Evolutionary conservation across 1,140 invertebrate species (phyloP), one percentile per base, ranked within the genome.

Genomic region (Elymnias hypermnestra): DNA sequence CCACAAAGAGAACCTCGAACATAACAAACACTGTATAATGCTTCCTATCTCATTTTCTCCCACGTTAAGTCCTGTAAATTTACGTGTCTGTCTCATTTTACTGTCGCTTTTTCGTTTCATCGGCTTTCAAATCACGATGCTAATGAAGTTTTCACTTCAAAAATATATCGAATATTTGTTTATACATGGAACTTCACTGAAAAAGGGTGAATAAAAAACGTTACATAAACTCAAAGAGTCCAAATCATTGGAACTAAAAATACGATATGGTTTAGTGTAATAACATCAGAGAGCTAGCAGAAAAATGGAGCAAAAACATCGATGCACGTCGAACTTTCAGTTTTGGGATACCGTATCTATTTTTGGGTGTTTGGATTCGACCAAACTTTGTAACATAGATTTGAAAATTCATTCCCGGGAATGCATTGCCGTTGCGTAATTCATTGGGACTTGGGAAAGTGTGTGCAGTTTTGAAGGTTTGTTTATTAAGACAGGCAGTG

Each of bases 201-300:
- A 9, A 4, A 9, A 26, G 26, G 9, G 6, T 9, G 10, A n/a
- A 26, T 29, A 29, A 29, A 29, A 29, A 12, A 2, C 5, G 26
- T 29, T 29, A 29, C 26, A 4, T 29, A 29, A 29, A 12, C 13
- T 29, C 26, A 29, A 29, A 29, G 26, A 9, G 13, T 9, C 26
- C 6, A 12, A 12, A 29, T 4, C 26, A 29, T 47, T 39, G 26
- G 31, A 47, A 47, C 44, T 22, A 38, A 40, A 48, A 48, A 48
- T 40, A 38, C 44, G 26, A 28, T 14, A 33, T 26, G 37, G 29
- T 48, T 15, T 35, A 35, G 45, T 48, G 37, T 40, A 47, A 48
- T 48, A 48, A 40, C 46, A 41, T 48, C 46, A 31, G 37, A 14
- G 22, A 33, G 14, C 13, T 33, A 17, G 43, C 17, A 5, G 38